Base-by-base conservation (phyloP, 2,888 invertebrate genomes). In the Oscheius sp. region DNA sequence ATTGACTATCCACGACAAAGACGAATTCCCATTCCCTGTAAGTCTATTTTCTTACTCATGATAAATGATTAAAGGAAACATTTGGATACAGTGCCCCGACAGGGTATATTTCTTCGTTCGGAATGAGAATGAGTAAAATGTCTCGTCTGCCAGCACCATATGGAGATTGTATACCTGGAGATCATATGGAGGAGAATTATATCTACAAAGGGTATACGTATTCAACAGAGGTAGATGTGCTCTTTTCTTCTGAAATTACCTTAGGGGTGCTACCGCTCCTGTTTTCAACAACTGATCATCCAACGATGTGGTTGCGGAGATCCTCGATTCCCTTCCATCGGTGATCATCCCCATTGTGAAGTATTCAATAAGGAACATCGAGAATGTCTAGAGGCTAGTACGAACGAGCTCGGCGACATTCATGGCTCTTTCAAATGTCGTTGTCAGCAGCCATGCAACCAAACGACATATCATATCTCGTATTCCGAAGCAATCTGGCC, bases 401-500 rank as follows among this genome's bases (percentile, higher is more conserved):
- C 82, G 14, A 78, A 80, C 47, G 76, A 75, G 36, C 69, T 82
- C 26, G 79, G 83, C 36, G 77, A 80, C 24, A 69, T 77, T 64
- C 77, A 77, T 64, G 72, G 73, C 5, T 77, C 77, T 0, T 77
- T 77, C 70, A 73, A 73, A 63, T 80, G 80, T 45, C 69, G 79
- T 17, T 85, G 85, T 54, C 80, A 80, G 50, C 85, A 84, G 67
- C 83, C 85, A 0, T 85, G 85, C 68, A 70, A 79, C 28, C 84
- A 84, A 57, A 78, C 83, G 1, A 72, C 74, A 2, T 85, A 83
- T 67, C 74, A 80, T 1, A 69, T 78, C 1, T 80, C 82, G 2
- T 83, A 83, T 62, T 85, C 84, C 5, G 82, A 80, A 41, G 83
- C 85, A 6, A 80, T 76, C 41, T 85, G 85, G 85, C 85, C 85